Percentiles rank a stretch among this genome's conserved stretches.
These are phyloP conservation scores for Diadegma fenestrale DNA, from an alignment of 2,888 invertebrate species.

Conservation along the genomic window DNA sequence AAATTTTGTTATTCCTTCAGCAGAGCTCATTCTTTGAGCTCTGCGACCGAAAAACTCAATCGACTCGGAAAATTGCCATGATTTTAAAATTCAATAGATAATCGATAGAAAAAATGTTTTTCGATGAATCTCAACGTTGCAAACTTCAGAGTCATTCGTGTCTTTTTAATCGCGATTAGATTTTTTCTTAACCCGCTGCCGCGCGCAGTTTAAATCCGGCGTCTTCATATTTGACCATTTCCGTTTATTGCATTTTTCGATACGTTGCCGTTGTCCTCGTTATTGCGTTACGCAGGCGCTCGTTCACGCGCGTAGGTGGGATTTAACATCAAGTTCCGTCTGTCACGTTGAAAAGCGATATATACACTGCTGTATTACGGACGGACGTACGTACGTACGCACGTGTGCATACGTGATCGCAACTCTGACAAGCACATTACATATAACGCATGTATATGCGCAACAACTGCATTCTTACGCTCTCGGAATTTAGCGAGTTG, in stretches of 20 bases:
- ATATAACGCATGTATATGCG: slow-evolving; percentile 24
- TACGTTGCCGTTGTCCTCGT: no score
- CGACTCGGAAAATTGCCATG: no score
- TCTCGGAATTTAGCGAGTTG: slow-evolving; percentile 38
- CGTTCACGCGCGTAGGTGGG: slow-evolving; percentile 42
- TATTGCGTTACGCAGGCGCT: slow-evolving; percentile 54
- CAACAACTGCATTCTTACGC: slow-evolving; percentile 20
- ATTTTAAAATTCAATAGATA: no score
- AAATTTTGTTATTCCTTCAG: no score
- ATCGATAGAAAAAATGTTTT: no score
- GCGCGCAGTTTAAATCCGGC: slow-evolving; percentile 12
- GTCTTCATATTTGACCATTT: slow-evolving; percentile 55
- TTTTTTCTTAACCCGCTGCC: slow-evolving; percentile 29
- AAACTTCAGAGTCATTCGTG: no score
- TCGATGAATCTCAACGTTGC: no score
- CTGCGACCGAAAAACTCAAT: no score
- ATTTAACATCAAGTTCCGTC: slow-evolving; percentile 47
- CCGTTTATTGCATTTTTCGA: slow-evolving; percentile 33
- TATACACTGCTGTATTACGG: slow-evolving; percentile 24
- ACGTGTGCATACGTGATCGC: slow-evolving; percentile 45
- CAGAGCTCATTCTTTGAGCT: no score
- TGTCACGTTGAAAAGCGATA: slow-evolving; percentile 36
- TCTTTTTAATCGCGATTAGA: slow-evolving; percentile 21
- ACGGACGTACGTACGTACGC: slow-evolving; percentile 48
- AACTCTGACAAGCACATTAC: slow-evolving; percentile 29